phyloP scores from a whole-genome alignment of 2,797 vertebrate species.

The Cheirogaleus major region DNA sequence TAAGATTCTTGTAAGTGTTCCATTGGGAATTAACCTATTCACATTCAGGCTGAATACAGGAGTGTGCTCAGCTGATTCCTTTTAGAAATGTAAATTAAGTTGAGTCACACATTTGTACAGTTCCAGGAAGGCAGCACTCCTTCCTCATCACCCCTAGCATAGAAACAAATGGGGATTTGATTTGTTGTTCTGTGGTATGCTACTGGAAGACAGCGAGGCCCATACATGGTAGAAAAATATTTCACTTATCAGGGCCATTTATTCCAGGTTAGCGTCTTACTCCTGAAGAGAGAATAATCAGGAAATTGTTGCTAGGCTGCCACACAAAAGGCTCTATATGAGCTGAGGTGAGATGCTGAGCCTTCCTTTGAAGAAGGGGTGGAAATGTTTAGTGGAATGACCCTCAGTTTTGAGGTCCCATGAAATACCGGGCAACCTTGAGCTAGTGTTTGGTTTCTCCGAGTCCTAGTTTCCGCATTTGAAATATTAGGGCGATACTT shows the following conservation, averaged over 20 bases:
- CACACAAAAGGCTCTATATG: neutral
- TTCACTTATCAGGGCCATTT: neutral
- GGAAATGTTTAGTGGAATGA: neutral
- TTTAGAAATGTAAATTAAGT: constrained; percentile 53
- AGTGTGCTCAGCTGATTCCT: constrained; percentile 23
- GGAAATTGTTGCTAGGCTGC: neutral
- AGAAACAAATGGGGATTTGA: neutral
- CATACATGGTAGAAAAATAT: neutral
- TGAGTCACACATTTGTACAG: neutral
- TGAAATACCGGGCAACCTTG: neutral
- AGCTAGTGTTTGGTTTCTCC: neutral
- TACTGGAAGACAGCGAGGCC: neutral
- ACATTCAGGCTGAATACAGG: neutral
- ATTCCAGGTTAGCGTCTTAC: neutral
- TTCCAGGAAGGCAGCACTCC: neutral
- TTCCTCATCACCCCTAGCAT: neutral
- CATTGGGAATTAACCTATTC: constrained; percentile 41
- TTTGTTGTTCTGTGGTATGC: neutral
- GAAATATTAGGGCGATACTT: neutral
- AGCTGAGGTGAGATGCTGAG: neutral
- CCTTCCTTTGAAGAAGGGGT: neutral
- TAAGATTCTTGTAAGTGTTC: constrained; percentile 41
- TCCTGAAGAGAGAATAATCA: neutral
- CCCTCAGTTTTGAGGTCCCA: neutral
- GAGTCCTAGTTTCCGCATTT: neutral